Base-by-base conservation (phyloP, 2,797 vertebrate species). In the Borostomias antarcticus region DNA sequence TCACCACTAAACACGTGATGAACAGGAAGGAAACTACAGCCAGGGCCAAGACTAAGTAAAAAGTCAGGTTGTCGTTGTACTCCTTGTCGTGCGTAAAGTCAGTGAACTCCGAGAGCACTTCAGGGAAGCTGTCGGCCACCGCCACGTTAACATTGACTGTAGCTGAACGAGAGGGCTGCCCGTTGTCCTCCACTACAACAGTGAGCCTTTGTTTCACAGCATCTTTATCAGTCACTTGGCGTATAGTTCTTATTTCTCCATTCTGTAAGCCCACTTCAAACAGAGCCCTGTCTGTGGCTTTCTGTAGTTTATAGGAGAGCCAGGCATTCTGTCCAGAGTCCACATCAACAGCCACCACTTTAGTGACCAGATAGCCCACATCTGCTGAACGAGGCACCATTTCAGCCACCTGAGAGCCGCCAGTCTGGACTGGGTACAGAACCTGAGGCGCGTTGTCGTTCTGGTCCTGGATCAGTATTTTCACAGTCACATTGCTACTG, bases 321-420 rank as follows among this genome's bases (percentile, higher is more conserved):
- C 89, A 92, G 62, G 89, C 85, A 23, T 92, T 93, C 78, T 90
- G 89, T 64, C 91, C 92, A 0, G 89, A 89, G 74, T 92, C 92
- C 66, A 76, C 76, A 75, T 93, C 91, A 25, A 89, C 85, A 0
- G 88, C 86, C 40, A 89, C 83, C 2, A 91, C 85, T 53, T 90
- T 90, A 4, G 84, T 83, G 21, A 90, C 86, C 13, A 90, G 70
- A 53, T 89, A 88, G 2, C 85, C 81, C 0, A 75, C 74, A 26
- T 89, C 85, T 7, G 88, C 81, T 0, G 82, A 88, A 33, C 76
- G 78, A 29, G 86, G 81, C 0, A 89, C 79, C 62, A 89, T 80
- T 58, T 91, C 90, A 69, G 89, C 79, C 0, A 85, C 73, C 0
- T 75, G 77, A 29, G 84, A 85, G 15, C 69, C 78, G 0, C 83